Base-by-base conservation (phyloP, 2,113 vertebrate species). In the Apteryx mantelli region DNA sequence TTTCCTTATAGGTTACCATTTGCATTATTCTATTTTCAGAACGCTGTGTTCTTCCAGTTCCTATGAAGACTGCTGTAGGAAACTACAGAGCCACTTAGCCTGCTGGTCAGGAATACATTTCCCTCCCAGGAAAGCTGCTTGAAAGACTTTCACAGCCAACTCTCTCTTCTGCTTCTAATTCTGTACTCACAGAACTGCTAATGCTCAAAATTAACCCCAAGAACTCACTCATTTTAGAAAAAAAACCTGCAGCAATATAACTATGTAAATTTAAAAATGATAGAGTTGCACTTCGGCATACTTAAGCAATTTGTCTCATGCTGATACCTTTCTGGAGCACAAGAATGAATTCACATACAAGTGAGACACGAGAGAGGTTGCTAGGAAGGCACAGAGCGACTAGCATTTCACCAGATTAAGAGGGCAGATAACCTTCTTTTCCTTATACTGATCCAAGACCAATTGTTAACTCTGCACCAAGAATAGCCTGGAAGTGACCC, bases 11-110 rank as follows among this genome's bases (percentile, higher is more conserved):
- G 85, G 71, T 83, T 83, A 88, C 44, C 81, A 90, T 80, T 81
- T 83, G 88, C 60, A 50, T 52, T 93, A 19, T 10, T 81, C 46
- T 44, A 34, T 60, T 91, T 83, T 40, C 76, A 93, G 89, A 82
- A 96, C 91, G 53, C 61, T 8, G 1, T 93, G 89, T 95, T 95
- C 97, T 68, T 84, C 48, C 69, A 30, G 55, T 83, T 87, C 82
- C 76, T 93, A 24, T 38, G 38, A 82, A 97, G 94, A 88, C 75
- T 61, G 46, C 44, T 36, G 76, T 63, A 40, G 82, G 76, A 95
- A 94, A 93, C 87, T 85, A 80, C 76, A 93, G 89, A 95, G 92
- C 74, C 94, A 93, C 95, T 95, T 95, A 94, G 95, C 94, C 96
- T 89, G 91, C 94, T 95, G 91, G 89, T 95, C 93, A 96, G 89